These are phyloP conservation scores for Phyllotreta cruciferae DNA, from an alignment of 2,888 invertebrate genomes.

Conservation along the genomic window DNA sequence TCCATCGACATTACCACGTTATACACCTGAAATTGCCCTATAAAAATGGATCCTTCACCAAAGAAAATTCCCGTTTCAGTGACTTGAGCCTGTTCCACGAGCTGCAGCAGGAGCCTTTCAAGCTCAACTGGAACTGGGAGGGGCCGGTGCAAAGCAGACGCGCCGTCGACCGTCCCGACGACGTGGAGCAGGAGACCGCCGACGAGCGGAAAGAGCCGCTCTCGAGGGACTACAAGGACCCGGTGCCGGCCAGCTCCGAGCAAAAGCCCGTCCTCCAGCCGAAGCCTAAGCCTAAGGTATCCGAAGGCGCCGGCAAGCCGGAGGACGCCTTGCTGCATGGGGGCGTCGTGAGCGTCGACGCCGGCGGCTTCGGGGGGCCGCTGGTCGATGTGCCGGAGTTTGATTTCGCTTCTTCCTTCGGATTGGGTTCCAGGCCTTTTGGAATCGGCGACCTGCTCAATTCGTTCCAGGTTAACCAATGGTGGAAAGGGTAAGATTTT, in stretches of 20 bases:
- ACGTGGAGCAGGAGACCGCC: conserved; percentile 18
- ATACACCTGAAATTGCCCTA: too few species aligned
- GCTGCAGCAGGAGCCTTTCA: conserved; percentile 32
- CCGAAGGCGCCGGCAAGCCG: conserved; percentile 2
- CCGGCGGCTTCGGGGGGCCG: conserved; percentile 38
- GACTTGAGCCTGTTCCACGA: conserved; percentile 37
- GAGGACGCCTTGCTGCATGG: conserved; percentile 45
- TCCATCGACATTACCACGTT: too few species aligned
- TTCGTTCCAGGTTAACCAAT: conserved; percentile 34
- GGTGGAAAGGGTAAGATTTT: conserved; percentile 40
- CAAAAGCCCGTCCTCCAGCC: conserved; percentile 47
- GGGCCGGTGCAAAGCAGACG: conserved; percentile 33
- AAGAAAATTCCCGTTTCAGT: conserved; percentile 13
- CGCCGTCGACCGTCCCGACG: conserved; percentile 17
- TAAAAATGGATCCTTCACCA: too few species aligned
- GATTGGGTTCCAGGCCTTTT: conserved; percentile 31
- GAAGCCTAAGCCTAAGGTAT: conserved; percentile 35
- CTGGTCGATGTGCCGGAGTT: conserved; percentile 30
- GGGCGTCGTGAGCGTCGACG: conserved; percentile 52
- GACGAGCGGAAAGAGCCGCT: conserved; percentile 53
- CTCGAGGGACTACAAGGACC: conserved; percentile 53
- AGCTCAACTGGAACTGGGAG: conserved; percentile 36
- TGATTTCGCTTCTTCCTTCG: conserved; percentile 32
- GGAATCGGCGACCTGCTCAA: conserved; percentile 36
- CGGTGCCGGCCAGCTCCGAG: conserved; percentile 43